Evolutionary conservation across 2,888 invertebrate species (phyloP), one percentile per base, ranked within the genome.

Genomic region (Hedya salicella): DNA sequence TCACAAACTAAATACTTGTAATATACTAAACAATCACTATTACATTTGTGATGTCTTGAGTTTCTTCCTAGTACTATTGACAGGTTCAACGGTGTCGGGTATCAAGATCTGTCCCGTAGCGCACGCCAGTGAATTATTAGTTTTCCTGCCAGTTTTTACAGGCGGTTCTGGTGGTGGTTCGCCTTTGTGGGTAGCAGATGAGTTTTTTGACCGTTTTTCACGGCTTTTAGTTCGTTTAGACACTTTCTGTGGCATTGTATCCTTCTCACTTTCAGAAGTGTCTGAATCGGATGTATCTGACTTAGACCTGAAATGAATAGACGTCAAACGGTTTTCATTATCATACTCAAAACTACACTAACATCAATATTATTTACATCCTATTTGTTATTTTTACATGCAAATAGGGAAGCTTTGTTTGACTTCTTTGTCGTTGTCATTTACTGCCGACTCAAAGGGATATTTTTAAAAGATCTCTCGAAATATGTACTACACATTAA

Each of bases 81-180:
- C 79, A 0, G 89, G 91, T 63, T 91, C 92, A 54, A 86, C 88
- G 71, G 82, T 87, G 72, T 91, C 93, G 17, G 88, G 95, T 82
- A 97, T 96, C 65, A 97, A 93, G 71, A 97, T 96, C 82, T 96
- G 96, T 30, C 97, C 97, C 2, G 96, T 96, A 57, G 96, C 95
- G 11, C 96, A 96, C 1, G 97, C 96, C 53, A 97, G 90, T 0
- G 97, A 97, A 86, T 97, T 97, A 80, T 97, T 97, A 9, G 97
- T 97, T 86, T 97, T 97, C 68, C 97, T 93, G 61, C 97, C 97
- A 2, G 93, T 90, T 72, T 88, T 89, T 16, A 88, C 78, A 0
- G 87, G 87, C 1, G 81, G 83, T 21, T 86, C 87, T 74, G 90
- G 88, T 11, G 87, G 88, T 3, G 86, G 89, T 73, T 89, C 90